Evolutionary conservation across 2,113 vertebrate species (phyloP).

Genomic region (Erythrolamprus reginae): DNA sequence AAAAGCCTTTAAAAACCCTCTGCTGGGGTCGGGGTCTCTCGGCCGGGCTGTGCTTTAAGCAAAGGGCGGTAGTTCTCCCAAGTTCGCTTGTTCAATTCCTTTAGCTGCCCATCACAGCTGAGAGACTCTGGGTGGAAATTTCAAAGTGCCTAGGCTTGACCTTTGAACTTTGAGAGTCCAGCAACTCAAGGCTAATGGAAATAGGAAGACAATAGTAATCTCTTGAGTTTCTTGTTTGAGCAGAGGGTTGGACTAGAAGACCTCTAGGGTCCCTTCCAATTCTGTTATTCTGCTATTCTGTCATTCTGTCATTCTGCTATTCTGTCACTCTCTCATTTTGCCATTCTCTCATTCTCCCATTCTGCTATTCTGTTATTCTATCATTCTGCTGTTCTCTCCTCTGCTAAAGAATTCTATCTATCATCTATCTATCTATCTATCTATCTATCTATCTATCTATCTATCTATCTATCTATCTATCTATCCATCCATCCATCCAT

Average conservation of each 20-base stretch:
- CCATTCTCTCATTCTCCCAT: too few species aligned
- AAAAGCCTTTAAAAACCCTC: background rate
- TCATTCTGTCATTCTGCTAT: too few species aligned
- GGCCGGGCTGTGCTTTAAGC: background rate
- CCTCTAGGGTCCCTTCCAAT: background rate
- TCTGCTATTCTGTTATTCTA: too few species aligned
- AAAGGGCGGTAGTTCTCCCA: background rate
- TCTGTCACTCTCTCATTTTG: too few species aligned
- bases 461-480: background rate
- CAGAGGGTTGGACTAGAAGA: background rate
- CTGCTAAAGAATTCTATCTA: too few species aligned
- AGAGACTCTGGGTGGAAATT: background rate
- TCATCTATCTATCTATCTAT: too few species aligned
- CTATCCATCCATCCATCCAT: background rate
- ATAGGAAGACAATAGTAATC: background rate
- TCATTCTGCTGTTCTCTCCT: too few species aligned
- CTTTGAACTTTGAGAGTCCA: background rate
- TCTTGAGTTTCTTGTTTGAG: background rate
- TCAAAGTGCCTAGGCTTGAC: background rate
- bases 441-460: too few species aligned
- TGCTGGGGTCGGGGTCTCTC: background rate
- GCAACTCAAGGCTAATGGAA: background rate
- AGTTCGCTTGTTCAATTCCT: background rate
- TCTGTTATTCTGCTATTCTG: too few species aligned
- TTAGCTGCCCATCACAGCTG: background rate